Percentiles rank a stretch among this genome's conserved stretches.
phyloP scores from a whole-genome alignment of 2,797 vertebrate species.

The Buphagus erythrorhynchus region DNA sequence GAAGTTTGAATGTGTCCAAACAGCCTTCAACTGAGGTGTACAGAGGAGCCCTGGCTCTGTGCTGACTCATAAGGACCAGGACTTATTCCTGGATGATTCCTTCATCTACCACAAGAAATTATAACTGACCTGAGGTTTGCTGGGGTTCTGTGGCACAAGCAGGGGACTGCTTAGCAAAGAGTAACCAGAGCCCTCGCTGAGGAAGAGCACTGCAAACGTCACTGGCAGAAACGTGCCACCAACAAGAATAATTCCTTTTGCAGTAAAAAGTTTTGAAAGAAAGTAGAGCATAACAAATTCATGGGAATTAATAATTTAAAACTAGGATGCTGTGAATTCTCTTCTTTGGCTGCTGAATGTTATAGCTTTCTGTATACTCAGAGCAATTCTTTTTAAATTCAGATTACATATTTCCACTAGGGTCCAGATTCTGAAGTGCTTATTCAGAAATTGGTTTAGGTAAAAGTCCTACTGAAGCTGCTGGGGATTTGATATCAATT shows the following conservation, averaged over 20 bases:
- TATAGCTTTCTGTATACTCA: not conserved
- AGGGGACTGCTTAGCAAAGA: not conserved
- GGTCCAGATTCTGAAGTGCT: constrained; percentile 34
- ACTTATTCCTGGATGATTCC: not conserved
- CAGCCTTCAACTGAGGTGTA: not conserved
- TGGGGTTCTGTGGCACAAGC: not conserved
- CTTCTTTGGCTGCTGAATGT: not conserved
- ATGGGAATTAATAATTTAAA: constrained; percentile 46
- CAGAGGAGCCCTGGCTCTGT: not conserved
- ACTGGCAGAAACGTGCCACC: not conserved
- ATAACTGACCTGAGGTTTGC: accelerated
- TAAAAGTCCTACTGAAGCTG: constrained; percentile 16
- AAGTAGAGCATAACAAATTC: constrained; percentile 48
- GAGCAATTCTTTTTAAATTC: constrained; percentile 61
- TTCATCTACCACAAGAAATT: not conserved
- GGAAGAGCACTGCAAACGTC: not conserved
- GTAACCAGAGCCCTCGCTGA: not conserved
- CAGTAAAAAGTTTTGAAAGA: constrained; percentile 22
- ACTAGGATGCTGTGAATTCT: constrained; percentile 20
- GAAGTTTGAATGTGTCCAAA: not conserved
- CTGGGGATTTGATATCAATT: constrained; percentile 16
- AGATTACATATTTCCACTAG: constrained; percentile 40
- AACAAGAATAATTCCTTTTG: not conserved
- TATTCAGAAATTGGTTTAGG: constrained; percentile 48
- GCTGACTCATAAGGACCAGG: not conserved